Evolutionary conservation across 2,888 invertebrate species (phyloP), one percentile per base, ranked within the genome.

Genomic region (Mesorhabditis belari): DNA sequence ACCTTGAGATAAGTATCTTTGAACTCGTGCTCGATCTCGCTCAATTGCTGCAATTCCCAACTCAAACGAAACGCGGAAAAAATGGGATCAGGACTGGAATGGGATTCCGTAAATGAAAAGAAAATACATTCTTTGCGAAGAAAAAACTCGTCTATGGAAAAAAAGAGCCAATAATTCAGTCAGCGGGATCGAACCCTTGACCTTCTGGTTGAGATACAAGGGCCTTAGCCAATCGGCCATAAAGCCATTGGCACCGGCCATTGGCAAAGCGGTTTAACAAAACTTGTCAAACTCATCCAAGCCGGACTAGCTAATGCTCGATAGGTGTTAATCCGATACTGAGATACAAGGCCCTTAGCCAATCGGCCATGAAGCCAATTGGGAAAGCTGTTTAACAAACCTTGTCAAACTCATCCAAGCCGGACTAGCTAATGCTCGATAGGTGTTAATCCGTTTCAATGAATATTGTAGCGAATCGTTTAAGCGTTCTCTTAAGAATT

Each of bases 271-370:
- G n/a, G n/a, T n/a, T n/a, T n/a, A n/a, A n/a, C n/a, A n/a, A n/a
- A n/a, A n/a, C n/a, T n/a, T 29, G 85, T 85, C 28, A 86, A 79
- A 3, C 84, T 85, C 69, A 85, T 85, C 85, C 85, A 85, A 2
- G 85, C 85, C 0, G 85, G 85, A 65, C 84, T 84, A 28, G 85
- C 85, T 28, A 85, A 81, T 17, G 85, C 85, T 57, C 83, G 79
- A 78, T 84, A 85, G 5, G 85, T 84, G 61, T 78, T 79, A 59
- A 79, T 78, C 26, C 79, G 62, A n/a, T n/a, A n/a, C n/a, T n/a
- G n/a, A n/a, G n/a, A n/a, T n/a, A n/a, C n/a, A n/a, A n/a, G n/a
- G n/a, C n/a, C n/a, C n/a, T n/a, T n/a, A n/a, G n/a, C n/a, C n/a
- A n/a, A n/a, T n/a, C n/a, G n/a, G n/a, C n/a, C n/a, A n/a, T n/a